Evolutionary conservation across 1,140 invertebrate genomes (phyloP), one percentile per base, ranked within the genome.

Genomic region (Chlorops oryzae): DNA sequence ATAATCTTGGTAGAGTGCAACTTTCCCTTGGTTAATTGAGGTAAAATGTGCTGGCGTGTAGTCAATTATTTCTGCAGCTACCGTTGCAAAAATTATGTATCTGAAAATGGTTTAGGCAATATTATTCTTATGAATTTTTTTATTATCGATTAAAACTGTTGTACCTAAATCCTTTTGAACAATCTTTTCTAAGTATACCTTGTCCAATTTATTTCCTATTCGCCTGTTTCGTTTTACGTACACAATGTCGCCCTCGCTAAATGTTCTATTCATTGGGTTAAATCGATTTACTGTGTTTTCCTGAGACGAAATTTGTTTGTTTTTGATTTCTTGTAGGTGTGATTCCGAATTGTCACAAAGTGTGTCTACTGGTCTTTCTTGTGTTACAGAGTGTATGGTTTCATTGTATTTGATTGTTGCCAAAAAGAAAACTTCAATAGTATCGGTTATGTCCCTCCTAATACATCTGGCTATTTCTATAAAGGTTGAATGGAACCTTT

Each of bases 121-220:
- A n/a, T 47, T 47, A 22, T 47, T 34, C 45, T 47, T 47, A 38
- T 47, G 45, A 34, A 37, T 34, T 34, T 27, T 27, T 27, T 27
- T 45, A 23, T 27, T 17, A 27, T 28, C 28, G 20, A 44, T 44
- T 12, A 44, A 25, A 32, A 44, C 23, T 25, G 42, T 44, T 27
- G 42, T 44, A 13, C 43, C 43, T 13, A 45, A 17, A 18, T 45
- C 43, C 3, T 23, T 27, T 15, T 38, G 12, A 38, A 37, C 24
- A 15, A 7, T 22, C 38, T 35, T 23, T 21, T 37, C 20, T 12
- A 25, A 15, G 38, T 38, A 38, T 25, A 47, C 13, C 10, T 28
- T 28, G 2, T 28, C 24, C 22, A 37, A 12, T 18, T 47, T 47
- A 20, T 38, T 47, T 13, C 18, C 28, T 13, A 47, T 13, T 21